Conservation (phyloP, 2,797 vertebrate species). For the Clamator glandarius region DNA sequence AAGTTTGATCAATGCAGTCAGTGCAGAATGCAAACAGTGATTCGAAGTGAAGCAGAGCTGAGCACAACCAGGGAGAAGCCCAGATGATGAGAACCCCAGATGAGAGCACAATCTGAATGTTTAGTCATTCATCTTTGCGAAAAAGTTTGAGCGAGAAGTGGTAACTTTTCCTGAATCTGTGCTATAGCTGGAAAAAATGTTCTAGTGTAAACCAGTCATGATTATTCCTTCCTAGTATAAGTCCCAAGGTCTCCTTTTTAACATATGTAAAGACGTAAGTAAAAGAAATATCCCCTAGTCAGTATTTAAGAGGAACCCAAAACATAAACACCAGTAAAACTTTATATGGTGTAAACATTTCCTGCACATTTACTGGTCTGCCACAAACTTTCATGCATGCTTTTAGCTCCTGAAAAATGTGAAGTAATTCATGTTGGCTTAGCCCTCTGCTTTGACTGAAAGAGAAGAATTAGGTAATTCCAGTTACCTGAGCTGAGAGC, state of each 20-base stretch:
- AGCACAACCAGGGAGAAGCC: neutral
- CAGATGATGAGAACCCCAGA: neutral
- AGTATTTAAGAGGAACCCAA: neutral
- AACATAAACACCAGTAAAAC: neutral
- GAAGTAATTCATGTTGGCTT: conserved; percentile 10
- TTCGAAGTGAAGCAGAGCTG: neutral
- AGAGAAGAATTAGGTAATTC: conserved; percentile 55
- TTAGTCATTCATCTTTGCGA: neutral
- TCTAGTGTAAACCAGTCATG: neutral
- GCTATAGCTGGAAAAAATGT: neutral
- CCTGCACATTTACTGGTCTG: neutral
- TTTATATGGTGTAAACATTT: neutral
- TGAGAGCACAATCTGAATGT: neutral
- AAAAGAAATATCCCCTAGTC: neutral
- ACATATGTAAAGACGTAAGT: neutral
- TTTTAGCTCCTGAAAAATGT: conserved; percentile 19
- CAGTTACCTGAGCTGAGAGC: conserved; percentile 1
- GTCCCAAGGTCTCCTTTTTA: neutral
- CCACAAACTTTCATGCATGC: neutral
- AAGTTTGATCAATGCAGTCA: neutral
- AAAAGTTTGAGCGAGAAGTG: neutral
- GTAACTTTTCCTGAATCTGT: neutral
- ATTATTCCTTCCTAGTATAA: neutral
- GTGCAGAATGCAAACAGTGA: neutral
- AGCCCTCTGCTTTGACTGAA: neutral